A percentile compares a stretch with the other conserved stretches of the same genome.
Conservation (phyloP, 2,888 invertebrate species). For the Noctua pronuba region DNA sequence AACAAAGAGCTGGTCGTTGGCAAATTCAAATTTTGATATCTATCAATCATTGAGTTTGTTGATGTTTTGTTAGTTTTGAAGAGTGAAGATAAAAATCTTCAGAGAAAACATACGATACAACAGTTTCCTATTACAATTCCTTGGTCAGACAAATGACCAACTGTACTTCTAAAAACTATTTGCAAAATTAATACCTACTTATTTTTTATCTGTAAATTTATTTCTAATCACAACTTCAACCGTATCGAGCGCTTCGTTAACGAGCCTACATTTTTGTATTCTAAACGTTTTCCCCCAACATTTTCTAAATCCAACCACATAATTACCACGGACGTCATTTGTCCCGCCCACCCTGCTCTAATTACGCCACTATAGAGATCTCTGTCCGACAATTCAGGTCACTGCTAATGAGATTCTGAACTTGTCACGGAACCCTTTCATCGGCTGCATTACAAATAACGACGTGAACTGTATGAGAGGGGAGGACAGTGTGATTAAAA, state of each 20-base stretch:
- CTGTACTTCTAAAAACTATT: neutral
- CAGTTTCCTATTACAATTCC: neutral
- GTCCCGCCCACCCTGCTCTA: constrained; percentile 39
- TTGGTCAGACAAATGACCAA: neutral
- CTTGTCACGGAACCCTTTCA: constrained; percentile 45
- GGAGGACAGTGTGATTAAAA: neutral
- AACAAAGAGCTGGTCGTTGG: neutral
- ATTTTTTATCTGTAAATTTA: neutral
- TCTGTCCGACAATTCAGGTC: constrained; percentile 61
- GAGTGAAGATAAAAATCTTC: neutral
- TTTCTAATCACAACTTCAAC: neutral
- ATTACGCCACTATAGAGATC: constrained; percentile 56
- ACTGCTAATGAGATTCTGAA: constrained; percentile 66
- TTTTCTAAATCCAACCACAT: constrained; percentile 35
- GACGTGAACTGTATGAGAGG: neutral
- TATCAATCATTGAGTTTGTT: neutral
- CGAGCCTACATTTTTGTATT: neutral
- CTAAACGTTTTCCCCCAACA: neutral
- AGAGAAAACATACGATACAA: neutral
- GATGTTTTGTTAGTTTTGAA: neutral
- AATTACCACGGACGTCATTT: constrained; percentile 40
- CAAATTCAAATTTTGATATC: neutral
- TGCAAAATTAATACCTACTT: neutral
- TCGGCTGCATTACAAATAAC: constrained; percentile 39
- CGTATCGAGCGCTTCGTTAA: neutral